Percentiles rank a stretch among this genome's conserved stretches.
phyloP scores from a whole-genome alignment of 2,888 invertebrate genomes.

The Zootermopsis nevadensis region DNA sequence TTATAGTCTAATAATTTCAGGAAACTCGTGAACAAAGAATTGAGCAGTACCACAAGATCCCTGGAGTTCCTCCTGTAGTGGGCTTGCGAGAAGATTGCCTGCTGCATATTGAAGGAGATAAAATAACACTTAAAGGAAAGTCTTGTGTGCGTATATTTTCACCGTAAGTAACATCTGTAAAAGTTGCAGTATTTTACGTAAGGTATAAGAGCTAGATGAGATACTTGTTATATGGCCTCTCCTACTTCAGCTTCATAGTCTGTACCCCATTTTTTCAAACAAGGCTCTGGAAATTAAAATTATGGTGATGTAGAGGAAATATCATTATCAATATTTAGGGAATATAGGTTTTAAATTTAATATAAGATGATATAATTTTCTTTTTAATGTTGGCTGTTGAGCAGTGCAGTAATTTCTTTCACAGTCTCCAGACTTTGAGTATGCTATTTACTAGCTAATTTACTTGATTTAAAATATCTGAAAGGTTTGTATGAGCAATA shows the following conservation, averaged over 20 bases:
- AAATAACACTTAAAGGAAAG: constrained; percentile 72
- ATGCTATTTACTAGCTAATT: background rate
- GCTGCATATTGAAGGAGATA: constrained; percentile 70
- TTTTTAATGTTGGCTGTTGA: no score
- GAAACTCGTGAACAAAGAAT: constrained; percentile 83
- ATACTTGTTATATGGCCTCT: background rate
- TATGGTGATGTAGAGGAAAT: background rate
- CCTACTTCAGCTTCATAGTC: background rate
- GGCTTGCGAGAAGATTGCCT: constrained; percentile 77
- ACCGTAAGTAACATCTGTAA: constrained; percentile 65
- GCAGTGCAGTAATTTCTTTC: background rate
- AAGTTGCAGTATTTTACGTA: background rate
- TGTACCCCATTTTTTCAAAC: background rate
- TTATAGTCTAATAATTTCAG: constrained; percentile 55
- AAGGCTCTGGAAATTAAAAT: background rate
- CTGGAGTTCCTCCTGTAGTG: constrained; percentile 71
- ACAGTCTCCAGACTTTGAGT: background rate
- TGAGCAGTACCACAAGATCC: constrained; percentile 73
- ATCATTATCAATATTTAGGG: background rate
- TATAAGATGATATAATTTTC: no score
- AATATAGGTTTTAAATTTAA: background rate
- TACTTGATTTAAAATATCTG: background rate
- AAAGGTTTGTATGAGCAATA: background rate
- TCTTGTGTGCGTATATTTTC: constrained; percentile 73
- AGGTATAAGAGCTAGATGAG: background rate